Evolutionary conservation across 2,888 invertebrate genomes (phyloP), one percentile per base, ranked within the genome.

Genomic region (Bursaphelenchus okinawaensis): DNA sequence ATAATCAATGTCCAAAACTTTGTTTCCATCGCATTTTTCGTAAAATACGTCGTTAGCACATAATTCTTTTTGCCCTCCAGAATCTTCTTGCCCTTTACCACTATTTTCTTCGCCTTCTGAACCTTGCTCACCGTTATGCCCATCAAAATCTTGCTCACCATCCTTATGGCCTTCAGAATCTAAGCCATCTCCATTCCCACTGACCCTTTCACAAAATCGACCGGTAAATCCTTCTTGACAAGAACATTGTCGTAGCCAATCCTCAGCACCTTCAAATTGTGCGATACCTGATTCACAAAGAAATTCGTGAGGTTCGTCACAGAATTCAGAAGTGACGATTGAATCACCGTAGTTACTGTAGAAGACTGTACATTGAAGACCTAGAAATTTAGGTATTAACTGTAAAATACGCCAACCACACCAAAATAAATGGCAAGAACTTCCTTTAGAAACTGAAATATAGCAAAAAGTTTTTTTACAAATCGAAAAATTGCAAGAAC

Each of bases 1-100:
- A 52, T 66, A 76, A 57, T 76, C 76, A 6, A 76, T 75, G 4
- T 69, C 57, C 40, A 76, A 73, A 29, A 70, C 68, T 26, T 68
- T 68, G 9, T 56, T 52, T n/a, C 66, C 62, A 0, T 60, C 62
- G 40, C 75, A 76, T 4, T 71, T 66, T 29, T 68, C 74, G 12
- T 70, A 68, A 28, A 76, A 70, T 31, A 55, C 26, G 8, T 61
- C 60, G 3, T 64, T 52, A 9, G 62, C 63, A 56, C 72, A 72
- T 26, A 31, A 29, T 12, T 26, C 31, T 16, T 20, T 29, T 8
- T 63, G 27, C 9, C 40, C 40, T 7, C 7, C 29, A n/a, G n/a
- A n/a, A n/a, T n/a, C n/a, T n/a, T n/a, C n/a, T n/a, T n/a, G n/a
- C n/a, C n/a, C n/a, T n/a, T n/a, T n/a, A n/a, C n/a, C n/a, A n/a